These are phyloP conservation scores for Caenorhabditis plicata DNA, from an alignment of 2,888 invertebrate genomes.

Conservation along the genomic window DNA sequence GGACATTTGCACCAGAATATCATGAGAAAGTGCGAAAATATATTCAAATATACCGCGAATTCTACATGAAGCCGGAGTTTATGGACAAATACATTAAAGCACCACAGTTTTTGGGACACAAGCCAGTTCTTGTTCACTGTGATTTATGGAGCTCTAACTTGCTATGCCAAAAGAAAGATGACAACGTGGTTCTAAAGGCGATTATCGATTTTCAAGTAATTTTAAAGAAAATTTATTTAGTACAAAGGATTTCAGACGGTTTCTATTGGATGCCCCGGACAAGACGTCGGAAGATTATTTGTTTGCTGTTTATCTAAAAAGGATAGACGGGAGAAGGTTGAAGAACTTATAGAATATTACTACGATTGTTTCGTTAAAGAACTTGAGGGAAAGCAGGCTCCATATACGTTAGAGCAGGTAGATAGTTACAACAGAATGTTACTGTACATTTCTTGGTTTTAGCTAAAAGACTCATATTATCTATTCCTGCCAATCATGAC, in stretches of 20 bases:
- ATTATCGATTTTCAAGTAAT: constrained; percentile 25
- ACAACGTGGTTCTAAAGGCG: constrained; percentile 10
- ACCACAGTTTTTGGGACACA: constrained; percentile 9
- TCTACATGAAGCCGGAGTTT: constrained; percentile 7
- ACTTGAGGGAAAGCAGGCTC: constrained; percentile 12
- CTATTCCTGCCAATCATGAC: constrained; percentile 12
- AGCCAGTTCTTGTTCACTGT: constrained; percentile 18
- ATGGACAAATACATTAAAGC: constrained; percentile 2
- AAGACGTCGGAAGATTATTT: constrained; percentile 16
- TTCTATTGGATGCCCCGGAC: constrained; percentile 8
- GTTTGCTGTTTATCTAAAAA: constrained; percentile 6
- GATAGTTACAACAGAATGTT: background rate
- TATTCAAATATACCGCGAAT: constrained; percentile 7
- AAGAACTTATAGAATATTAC: constrained; percentile 15
- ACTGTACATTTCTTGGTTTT: too few species aligned
- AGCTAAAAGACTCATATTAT: constrained; percentile 17
- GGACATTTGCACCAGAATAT: constrained; percentile 10
- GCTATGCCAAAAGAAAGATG: constrained; percentile 10
- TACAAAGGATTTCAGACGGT: constrained; percentile 25
- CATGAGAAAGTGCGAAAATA: constrained; percentile 11
- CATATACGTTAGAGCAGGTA: constrained; percentile 16
- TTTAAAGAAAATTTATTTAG: background rate
- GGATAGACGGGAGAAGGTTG: constrained; percentile 15
- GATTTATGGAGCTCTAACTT: constrained; percentile 24
- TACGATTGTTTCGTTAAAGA: constrained; percentile 16